Percentiles rank a stretch among this genome's conserved stretches.
Conservation (phyloP, 2,797 vertebrate species). For the Paramormyrops hopkinsi region DNA sequence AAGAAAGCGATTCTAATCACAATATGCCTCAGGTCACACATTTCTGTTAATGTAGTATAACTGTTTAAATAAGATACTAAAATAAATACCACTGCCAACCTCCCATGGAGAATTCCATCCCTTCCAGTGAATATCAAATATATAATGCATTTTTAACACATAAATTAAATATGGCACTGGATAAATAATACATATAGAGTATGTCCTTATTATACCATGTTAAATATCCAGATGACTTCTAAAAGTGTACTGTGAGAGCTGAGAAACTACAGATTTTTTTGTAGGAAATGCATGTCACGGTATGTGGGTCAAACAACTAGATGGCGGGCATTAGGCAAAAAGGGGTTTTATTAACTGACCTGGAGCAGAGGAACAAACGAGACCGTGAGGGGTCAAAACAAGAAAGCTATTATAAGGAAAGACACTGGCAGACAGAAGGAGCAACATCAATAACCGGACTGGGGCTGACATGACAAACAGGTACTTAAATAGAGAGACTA, state of each 20-base stretch:
- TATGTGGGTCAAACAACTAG: background rate
- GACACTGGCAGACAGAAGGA: too few species aligned
- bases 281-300: background rate
- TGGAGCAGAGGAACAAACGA: background rate
- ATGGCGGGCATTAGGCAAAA: background rate
- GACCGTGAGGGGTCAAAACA: background rate
- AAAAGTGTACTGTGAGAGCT: background rate
- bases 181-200: background rate
- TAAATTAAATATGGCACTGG: background rate
- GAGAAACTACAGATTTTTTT: background rate
- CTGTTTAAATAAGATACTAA: background rate
- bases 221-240: background rate
- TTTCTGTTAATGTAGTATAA: background rate
- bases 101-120: background rate
- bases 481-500: too few species aligned
- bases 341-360: background rate
- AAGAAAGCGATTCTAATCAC: background rate
- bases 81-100: background rate
- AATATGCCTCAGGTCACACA: background rate
- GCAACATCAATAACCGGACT: too few species aligned
- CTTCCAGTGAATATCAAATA: background rate
- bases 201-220: background rate
- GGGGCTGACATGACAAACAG: too few species aligned
- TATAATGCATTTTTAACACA: background rate
- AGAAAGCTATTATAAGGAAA: too few species aligned